Evolutionary conservation across 30 jellyfish, hydroid and myxozoan genomes (phyloP).

Genomic region (Hydractinia echinata): DNA sequence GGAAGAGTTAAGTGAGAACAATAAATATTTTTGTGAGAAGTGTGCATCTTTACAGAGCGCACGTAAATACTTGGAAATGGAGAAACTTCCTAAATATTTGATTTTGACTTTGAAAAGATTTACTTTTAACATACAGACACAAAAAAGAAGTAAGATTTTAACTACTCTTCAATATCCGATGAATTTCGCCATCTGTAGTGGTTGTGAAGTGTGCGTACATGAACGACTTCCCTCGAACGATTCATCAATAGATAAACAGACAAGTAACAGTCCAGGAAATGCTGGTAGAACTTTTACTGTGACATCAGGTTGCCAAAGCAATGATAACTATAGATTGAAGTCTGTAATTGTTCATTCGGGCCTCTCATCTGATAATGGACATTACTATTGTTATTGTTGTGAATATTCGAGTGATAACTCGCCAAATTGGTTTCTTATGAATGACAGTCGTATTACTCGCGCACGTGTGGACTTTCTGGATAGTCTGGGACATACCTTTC

Average conservation of each 20-base stretch:
- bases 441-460: constrained; percentile 49
- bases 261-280: not conserved
- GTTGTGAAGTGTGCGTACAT: constrained; percentile 13
- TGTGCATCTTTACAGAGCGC: constrained; percentile 87
- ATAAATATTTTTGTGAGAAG: constrained; percentile 69
- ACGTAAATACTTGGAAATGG: constrained; percentile 36
- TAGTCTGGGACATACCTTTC: constrained; percentile 40
- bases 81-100: constrained; percentile 56
- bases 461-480: constrained; percentile 34
- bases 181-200: constrained; percentile 22
- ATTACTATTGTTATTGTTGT: constrained; percentile 56
- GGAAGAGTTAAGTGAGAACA: constrained; percentile 46
- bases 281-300: not conserved
- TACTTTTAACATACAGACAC: constrained; percentile 54
- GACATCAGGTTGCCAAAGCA: constrained; percentile 14
- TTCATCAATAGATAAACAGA: not conserved
- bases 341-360: constrained; percentile 88
- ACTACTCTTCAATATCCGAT: constrained; percentile 45
- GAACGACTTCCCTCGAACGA: not conserved
- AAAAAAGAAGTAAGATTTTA: constrained; percentile 56
- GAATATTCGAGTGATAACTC: constrained; percentile 18
- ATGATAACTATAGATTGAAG: constrained; percentile 30
- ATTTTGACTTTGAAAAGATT: constrained; percentile 70
- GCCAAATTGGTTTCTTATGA: constrained; percentile 61
- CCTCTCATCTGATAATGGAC: constrained; percentile 82